Conservation (phyloP, 2,888 invertebrate species). For the Andrena flavipes region DNA sequence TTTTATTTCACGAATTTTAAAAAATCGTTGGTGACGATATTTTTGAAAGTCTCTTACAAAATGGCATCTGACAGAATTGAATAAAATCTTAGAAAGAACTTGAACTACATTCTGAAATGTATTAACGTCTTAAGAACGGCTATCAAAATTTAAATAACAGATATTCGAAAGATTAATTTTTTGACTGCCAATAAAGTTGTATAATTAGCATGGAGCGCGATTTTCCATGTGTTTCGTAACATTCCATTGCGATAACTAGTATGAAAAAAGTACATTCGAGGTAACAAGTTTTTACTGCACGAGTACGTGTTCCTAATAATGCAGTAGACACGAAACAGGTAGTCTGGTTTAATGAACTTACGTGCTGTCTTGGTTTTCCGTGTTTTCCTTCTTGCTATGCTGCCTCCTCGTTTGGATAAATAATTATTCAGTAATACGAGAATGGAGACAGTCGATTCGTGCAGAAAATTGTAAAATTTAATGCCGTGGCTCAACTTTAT, state of each 20-base stretch:
- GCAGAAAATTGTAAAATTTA: too few relatives aligned
- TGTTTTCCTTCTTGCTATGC: neutral
- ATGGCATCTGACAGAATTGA: too few relatives aligned
- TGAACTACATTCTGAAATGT: too few relatives aligned
- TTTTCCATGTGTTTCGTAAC: conserved; percentile 13
- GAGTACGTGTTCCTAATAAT: conserved; percentile 27
- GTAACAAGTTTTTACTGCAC: conserved; percentile 6
- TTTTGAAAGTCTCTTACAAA: too few relatives aligned
- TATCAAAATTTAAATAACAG: too few relatives aligned
- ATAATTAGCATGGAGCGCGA: neutral
- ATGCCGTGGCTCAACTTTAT: neutral
- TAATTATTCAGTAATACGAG: neutral
- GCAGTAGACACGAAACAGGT: conserved; percentile 2
- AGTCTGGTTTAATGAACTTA: conserved; percentile 8
- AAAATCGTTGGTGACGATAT: too few relatives aligned
- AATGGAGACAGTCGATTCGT: neutral
- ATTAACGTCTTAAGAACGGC: too few relatives aligned
- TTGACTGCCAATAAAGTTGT: too few relatives aligned
- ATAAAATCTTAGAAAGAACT: too few relatives aligned
- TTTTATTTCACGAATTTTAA: too few relatives aligned
- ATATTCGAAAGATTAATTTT: too few relatives aligned
- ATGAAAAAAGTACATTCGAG: neutral
- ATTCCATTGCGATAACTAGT: neutral
- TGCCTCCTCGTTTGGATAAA: neutral
- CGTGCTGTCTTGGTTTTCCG: neutral